A percentile compares a stretch with the other conserved stretches of the same genome.
Evolutionary conservation across 2,888 invertebrate genomes (phyloP).

Genomic region (Gortyna flavago): DNA sequence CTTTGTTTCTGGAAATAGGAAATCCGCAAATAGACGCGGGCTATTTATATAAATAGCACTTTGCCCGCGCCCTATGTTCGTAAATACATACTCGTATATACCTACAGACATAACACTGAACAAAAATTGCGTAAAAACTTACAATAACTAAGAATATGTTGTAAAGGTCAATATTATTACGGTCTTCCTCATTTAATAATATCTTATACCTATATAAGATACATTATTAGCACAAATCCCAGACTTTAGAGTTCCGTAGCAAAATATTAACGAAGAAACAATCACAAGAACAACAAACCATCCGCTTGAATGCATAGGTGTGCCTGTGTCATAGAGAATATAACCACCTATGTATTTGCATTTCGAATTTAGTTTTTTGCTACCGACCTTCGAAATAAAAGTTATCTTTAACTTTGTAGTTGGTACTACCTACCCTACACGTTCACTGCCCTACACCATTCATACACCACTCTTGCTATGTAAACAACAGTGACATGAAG

Average conservation of each 20-base stretch:
- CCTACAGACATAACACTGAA: background rate
- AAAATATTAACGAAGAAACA: background rate
- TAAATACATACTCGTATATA: too few species aligned
- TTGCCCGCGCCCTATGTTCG: background rate
- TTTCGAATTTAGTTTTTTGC: too few species aligned
- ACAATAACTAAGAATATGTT: background rate
- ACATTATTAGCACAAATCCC: background rate
- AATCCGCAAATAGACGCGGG: background rate
- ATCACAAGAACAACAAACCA: background rate
- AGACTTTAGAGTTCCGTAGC: background rate
- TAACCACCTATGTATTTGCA: too few species aligned
- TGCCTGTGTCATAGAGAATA: too few species aligned
- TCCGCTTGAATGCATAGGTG: background rate
- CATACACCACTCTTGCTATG: too few species aligned
- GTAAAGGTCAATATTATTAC: conserved; percentile 6
- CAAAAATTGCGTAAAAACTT: conserved; percentile 9
- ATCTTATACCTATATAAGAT: background rate
- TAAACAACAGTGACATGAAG: too few species aligned
- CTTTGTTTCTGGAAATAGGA: background rate
- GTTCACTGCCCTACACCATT: too few species aligned
- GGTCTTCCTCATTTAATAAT: background rate
- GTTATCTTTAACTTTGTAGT: too few species aligned
- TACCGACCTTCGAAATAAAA: too few species aligned
- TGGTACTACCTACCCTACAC: too few species aligned
- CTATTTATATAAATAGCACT: background rate